Conservation (phyloP, 2,113 vertebrate species). For the Thamnophis sirtalis region DNA sequence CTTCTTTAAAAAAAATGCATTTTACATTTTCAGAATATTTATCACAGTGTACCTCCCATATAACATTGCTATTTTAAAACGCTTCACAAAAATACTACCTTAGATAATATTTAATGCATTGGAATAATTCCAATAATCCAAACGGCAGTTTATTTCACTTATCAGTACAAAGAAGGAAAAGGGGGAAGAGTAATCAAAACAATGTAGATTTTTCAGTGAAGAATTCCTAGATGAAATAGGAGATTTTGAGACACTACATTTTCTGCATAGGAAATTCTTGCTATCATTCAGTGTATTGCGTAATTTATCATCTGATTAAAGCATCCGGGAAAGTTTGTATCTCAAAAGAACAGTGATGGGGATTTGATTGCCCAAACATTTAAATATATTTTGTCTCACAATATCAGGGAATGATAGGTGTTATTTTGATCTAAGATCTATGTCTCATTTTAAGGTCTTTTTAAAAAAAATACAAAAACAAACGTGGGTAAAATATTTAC, state of each 20-base stretch:
- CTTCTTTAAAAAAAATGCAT: not conserved
- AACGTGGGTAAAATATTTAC: slow-evolving; percentile 7
- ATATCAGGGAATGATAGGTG: not conserved
- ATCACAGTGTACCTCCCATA: not conserved
- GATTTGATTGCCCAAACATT: not conserved
- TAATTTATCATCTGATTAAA: not conserved
- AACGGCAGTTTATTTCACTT: slow-evolving; percentile 2
- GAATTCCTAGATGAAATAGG: not conserved
- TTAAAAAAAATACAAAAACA: not conserved
- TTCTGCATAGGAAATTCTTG: not conserved
- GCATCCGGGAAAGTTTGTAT: not conserved
- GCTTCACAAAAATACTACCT: not conserved
- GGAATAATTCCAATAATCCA: not conserved
- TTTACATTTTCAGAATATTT: not conserved
- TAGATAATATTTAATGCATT: not conserved
- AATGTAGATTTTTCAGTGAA: not conserved
- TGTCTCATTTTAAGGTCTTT: not conserved
- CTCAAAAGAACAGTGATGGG: not conserved
- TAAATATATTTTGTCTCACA: not conserved
- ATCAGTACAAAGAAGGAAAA: not conserved
- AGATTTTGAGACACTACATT: not conserved
- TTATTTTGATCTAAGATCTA: not conserved
- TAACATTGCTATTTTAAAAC: not conserved
- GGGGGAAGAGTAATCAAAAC: not conserved
- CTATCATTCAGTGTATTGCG: not conserved